A percentile compares a stretch with the other conserved stretches of the same genome.
Conservation (phyloP, 2,113 vertebrate species). For the Typhlomys cinereus region DNA sequence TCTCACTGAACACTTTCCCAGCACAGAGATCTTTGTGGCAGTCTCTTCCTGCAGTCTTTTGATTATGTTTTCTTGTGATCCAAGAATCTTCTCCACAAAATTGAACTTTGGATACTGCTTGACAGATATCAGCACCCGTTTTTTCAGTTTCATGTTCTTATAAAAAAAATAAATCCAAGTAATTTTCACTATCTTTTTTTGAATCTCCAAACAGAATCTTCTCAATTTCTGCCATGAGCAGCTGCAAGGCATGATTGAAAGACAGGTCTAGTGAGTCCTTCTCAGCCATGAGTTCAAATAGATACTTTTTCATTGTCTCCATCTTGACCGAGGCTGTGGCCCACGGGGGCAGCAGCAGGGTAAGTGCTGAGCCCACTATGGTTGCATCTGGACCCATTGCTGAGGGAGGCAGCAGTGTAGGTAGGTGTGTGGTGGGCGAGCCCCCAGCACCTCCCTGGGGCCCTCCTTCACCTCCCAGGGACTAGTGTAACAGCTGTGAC, state of each 20-base stretch:
- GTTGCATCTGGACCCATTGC: conserved; percentile 70
- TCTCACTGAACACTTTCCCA: conserved; percentile 97
- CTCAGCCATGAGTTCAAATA: conserved; percentile 96
- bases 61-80: conserved; percentile 98
- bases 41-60: conserved; percentile 91
- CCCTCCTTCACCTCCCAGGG: conserved; percentile 70
- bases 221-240: conserved; percentile 88
- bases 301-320: conserved; percentile 95
- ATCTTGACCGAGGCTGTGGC: conserved; percentile 86
- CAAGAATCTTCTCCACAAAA: conserved; percentile 98
- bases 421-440: conserved; percentile 74
- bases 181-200: conserved; percentile 94
- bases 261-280: conserved; percentile 97
- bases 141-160: conserved; percentile 98
- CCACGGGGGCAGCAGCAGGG: conserved; percentile 73
- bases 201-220: conserved; percentile 93
- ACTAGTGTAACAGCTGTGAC: conserved; percentile 71
- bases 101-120: conserved; percentile 99
- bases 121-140: conserved; percentile 97
- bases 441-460: conserved; percentile 57
- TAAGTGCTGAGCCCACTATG: conserved; percentile 71
- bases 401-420: conserved; percentile 69
- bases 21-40: conserved; percentile 94
- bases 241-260: conserved; percentile 96
- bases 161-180: conserved; percentile 98